Percentiles rank a stretch among this genome's conserved stretches.
These are phyloP conservation scores for Todiramphus chloris DNA, from an alignment of 2,113 vertebrate genomes.

Conservation along the genomic window DNA sequence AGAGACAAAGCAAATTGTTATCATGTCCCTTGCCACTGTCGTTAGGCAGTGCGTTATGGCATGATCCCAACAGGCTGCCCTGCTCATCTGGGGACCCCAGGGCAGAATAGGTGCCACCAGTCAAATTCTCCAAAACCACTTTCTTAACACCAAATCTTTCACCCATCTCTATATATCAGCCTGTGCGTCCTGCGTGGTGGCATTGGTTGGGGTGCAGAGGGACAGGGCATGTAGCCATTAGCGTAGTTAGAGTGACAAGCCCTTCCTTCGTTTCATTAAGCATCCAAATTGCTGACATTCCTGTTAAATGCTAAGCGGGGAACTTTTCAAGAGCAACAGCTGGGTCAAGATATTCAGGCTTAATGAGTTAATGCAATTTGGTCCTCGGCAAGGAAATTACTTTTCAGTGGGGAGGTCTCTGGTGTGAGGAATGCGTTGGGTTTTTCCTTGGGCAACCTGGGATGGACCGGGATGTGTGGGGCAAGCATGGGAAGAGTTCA, in stretches of 20 bases:
- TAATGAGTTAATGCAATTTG: not conserved
- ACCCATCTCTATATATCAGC: not conserved
- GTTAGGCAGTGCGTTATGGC: not conserved
- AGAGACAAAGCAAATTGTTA: not conserved
- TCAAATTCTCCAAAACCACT: not conserved
- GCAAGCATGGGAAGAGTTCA: rapidly evolving
- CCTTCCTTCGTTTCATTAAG: not conserved
- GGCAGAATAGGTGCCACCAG: not conserved
- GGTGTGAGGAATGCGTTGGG: not conserved
- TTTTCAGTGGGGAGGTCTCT: not conserved
- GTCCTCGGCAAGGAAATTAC: not conserved
- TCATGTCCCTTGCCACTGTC: not conserved
- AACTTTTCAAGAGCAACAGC: not conserved
- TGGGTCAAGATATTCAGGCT: not conserved
- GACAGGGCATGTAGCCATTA: not conserved
- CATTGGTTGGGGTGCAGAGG: not conserved
- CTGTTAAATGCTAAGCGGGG: not conserved
- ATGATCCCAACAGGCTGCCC: not conserved
- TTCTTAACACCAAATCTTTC: not conserved
- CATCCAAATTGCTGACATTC: not conserved
- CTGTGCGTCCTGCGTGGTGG: not conserved
- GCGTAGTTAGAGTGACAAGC: not conserved
- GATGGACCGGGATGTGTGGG: not conserved
- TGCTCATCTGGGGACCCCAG: not conserved
- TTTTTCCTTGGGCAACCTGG: not conserved